These are phyloP conservation scores for Acronicta leporina DNA, from an alignment of 2,888 invertebrate species.

Conservation along the genomic window DNA sequence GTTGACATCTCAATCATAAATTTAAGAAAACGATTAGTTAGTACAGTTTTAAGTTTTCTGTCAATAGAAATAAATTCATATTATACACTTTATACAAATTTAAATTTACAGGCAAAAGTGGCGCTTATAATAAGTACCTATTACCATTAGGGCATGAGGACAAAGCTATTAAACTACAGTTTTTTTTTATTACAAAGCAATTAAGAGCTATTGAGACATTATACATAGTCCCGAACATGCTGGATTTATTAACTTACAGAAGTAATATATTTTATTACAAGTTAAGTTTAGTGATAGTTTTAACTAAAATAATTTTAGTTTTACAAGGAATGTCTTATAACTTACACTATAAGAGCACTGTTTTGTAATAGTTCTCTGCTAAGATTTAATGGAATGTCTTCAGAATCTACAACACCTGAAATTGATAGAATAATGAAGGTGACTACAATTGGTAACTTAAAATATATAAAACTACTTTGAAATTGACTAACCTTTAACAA, in stretches of 20 bases:
- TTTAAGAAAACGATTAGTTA: constrained; percentile 95
- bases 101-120: too few species aligned
- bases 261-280: too few species aligned
- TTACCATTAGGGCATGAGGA: too few species aligned
- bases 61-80: constrained; percentile 48
- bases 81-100: too few species aligned
- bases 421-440: constrained; percentile 20
- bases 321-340: background rate
- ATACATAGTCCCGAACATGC: too few species aligned
- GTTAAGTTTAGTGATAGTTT: too few species aligned
- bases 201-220: too few species aligned
- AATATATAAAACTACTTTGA: background rate
- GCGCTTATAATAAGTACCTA: too few species aligned
- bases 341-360: constrained; percentile 95
- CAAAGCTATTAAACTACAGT: too few species aligned
- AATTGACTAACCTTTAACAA: constrained; percentile 93
- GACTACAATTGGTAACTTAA: background rate
- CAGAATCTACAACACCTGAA: constrained; percentile 98
- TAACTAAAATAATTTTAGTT: background rate
- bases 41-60: constrained; percentile 94
- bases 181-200: too few species aligned
- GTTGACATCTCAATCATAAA: constrained; percentile 95
- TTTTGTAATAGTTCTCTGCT: constrained; percentile 98
- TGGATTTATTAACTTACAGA: too few species aligned
- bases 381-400: constrained; percentile 99